A percentile compares a stretch with the other conserved stretches of the same genome.
phyloP scores from a whole-genome alignment of 2,113 vertebrate species.

The Eurypyga helias region DNA sequence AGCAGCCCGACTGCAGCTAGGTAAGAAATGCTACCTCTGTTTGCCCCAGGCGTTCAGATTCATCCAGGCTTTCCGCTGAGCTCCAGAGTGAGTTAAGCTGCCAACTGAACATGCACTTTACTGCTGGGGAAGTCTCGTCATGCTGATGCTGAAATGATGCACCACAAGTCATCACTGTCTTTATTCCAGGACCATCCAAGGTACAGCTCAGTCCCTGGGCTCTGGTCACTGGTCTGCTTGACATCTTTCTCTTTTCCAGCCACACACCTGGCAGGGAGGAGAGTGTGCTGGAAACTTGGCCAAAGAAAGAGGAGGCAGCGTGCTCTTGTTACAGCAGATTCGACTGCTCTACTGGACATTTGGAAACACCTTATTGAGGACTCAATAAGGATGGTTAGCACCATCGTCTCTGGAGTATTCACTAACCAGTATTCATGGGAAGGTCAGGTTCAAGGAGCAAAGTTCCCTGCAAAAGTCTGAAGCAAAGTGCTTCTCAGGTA shows the following conservation, averaged over 20 bases:
- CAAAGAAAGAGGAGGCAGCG: not conserved
- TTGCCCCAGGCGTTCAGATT: not conserved
- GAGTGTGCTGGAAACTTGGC: not conserved
- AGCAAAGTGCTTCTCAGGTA: not conserved
- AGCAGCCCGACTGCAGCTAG: not conserved
- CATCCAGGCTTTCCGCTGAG: not conserved
- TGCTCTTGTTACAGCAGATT: not conserved
- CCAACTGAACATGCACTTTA: not conserved
- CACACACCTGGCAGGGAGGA: not conserved
- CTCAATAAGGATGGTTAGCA: too few relatives aligned
- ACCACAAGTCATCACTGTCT: not conserved
- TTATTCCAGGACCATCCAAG: not conserved
- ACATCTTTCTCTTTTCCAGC: not conserved
- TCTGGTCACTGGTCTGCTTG: not conserved
- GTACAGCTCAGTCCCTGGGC: not conserved
- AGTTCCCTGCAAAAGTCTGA: not conserved
- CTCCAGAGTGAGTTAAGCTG: not conserved
- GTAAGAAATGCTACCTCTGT: not conserved
- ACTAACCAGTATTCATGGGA: not conserved
- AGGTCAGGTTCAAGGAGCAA: not conserved
- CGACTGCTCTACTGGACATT: not conserved
- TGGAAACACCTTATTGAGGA: not conserved
- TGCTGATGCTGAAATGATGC: not conserved
- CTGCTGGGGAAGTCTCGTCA: not conserved
- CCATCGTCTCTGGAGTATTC: not conserved